Evolutionary conservation across 2,113 vertebrate genomes (phyloP), one percentile per base, ranked within the genome.

Genomic region (Rafetus swinhoei): DNA sequence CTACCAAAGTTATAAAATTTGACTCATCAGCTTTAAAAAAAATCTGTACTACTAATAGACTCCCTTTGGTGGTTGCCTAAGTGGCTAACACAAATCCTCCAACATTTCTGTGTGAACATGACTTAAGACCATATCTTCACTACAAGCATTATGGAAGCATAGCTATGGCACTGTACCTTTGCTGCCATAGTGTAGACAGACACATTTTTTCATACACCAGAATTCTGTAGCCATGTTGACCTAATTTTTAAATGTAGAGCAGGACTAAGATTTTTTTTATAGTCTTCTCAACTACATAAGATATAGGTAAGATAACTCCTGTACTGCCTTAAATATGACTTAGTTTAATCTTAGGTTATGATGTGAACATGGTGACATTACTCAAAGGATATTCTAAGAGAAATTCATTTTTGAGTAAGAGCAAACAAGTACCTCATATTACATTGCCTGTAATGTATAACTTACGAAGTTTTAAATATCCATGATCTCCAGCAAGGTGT

Each of bases 381-480:
- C 65, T 90, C 35, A 91, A 81, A 21, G 6, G 6, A 77, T 54
- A 39, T 91, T 91, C 56, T 83, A 92, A 92, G 92, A 84, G 16
- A 60, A 55, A 2, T 81, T 90, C 54, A 11, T 79, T 90, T 80
- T 59, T 18, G 1, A 19, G 35, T 84, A 90, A 83, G 32, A 74
- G 24, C 7, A 62, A 59, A n/a, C n/a, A 76, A 79, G 84, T 76
- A 53, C 27, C 85, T 93, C 77, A 85, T 90, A 92, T 91, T 8
- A 60, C 39, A 32, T 90, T 92, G 14, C 65, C 80, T 92, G 86
- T 69, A 88, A 56, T 45, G 6, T 91, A 24, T 92, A 87, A 87
- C 95, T 95, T 84, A 90, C 88, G 81, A 35, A 77, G 14, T n/a
- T 89, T 95, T 85, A 88, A 86, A 91, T 93, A 83, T 88, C 60